Evolutionary conservation across 2,113 vertebrate species (phyloP).

Genomic region (Lampris incognitus): DNA sequence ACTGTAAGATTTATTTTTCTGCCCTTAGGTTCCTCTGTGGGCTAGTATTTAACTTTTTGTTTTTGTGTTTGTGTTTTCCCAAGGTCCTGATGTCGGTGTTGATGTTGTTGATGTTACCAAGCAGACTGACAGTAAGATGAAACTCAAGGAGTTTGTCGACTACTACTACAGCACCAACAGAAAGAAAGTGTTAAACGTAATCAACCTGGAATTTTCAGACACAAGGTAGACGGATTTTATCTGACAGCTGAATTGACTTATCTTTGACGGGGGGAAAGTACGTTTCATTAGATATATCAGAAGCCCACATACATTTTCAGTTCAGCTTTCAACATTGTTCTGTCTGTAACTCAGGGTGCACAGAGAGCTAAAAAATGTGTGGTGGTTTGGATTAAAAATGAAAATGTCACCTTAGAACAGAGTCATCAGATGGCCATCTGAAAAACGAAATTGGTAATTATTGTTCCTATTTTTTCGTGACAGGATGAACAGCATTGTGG

Average conservation of each 20-base stretch:
- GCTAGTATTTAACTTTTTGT: not conserved
- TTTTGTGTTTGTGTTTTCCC: slow-evolving; percentile 1
- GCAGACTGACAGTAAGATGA: slow-evolving; percentile 97
- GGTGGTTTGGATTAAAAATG: too few relatives aligned
- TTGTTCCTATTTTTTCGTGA: slow-evolving; percentile 24
- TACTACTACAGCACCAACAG: slow-evolving; percentile 98
- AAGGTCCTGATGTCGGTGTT: slow-evolving; percentile 92
- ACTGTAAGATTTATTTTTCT: not conserved
- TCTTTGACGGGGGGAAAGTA: too few relatives aligned
- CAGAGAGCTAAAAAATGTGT: too few relatives aligned
- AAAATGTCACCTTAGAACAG: too few relatives aligned
- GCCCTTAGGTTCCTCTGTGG: not conserved
- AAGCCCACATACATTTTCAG: too few relatives aligned
- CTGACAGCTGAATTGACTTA: too few relatives aligned
- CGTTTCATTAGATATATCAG: too few relatives aligned
- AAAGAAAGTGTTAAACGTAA: slow-evolving; percentile 95
- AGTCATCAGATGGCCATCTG: too few relatives aligned
- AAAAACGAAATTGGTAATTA: too few relatives aligned
- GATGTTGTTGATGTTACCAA: slow-evolving; percentile 97
- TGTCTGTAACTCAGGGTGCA: too few relatives aligned
- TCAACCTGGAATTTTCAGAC: slow-evolving; percentile 96
- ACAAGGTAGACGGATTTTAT: slow-evolving; percentile 81
- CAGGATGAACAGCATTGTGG: slow-evolving; percentile 96
- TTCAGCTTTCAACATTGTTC: too few relatives aligned
- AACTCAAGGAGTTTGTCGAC: slow-evolving; percentile 98